Evolutionary conservation across 2,888 invertebrate genomes (phyloP).

Genomic region (Rambutsinella grinnellia): DNA sequence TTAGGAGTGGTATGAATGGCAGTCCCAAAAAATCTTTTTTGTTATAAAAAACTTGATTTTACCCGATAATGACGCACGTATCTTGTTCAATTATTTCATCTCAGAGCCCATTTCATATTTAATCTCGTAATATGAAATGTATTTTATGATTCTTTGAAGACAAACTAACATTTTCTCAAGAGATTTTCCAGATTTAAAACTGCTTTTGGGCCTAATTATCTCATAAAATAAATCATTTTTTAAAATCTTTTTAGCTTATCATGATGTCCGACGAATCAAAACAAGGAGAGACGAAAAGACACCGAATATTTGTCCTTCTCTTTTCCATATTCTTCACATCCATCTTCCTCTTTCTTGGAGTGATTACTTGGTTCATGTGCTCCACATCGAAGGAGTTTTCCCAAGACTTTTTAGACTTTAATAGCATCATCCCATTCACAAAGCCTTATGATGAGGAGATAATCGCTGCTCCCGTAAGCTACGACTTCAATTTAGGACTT

Average conservation of each 20-base stretch:
- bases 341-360: constrained; percentile 53
- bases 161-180: too few species aligned
- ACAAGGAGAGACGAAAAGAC: constrained; percentile 46
- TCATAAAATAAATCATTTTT: neutral
- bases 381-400: constrained; percentile 29
- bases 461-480: constrained; percentile 1
- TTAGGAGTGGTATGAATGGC: too few species aligned
- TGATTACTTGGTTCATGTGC: constrained; percentile 58
- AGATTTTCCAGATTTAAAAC: too few species aligned
- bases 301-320: constrained; percentile 58
- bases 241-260: constrained; percentile 58
- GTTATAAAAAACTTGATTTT: too few species aligned
- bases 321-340: constrained; percentile 60
- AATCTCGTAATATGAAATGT: too few species aligned
- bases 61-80: too few species aligned
- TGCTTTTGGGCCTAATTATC: neutral
- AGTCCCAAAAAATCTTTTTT: too few species aligned
- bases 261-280: constrained; percentile 60
- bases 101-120: too few species aligned
- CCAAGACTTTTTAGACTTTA: constrained; percentile 38
- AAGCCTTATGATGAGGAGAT: constrained; percentile 28
- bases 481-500: constrained; percentile 62
- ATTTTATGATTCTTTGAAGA: too few species aligned
- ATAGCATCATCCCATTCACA: constrained; percentile 24
- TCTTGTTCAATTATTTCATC: too few species aligned